A percentile compares a stretch with the other conserved stretches of the same genome.
These are phyloP conservation scores for Lynx canadensis DNA, from an alignment of 2,113 vertebrate species.

Conservation along the genomic window DNA sequence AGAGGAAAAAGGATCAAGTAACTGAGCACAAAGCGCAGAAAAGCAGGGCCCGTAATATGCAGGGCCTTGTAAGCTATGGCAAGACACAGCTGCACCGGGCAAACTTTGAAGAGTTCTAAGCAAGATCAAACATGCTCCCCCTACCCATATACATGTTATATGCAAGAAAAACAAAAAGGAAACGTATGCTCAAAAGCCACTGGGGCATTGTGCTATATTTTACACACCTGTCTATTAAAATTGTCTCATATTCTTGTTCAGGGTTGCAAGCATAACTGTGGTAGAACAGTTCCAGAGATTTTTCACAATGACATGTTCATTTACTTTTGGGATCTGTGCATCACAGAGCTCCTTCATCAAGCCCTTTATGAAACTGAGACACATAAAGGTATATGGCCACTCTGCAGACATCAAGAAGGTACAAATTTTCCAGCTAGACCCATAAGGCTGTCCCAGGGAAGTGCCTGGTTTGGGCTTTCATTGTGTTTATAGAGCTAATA, in stretches of 20 bases:
- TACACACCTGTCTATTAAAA: background rate
- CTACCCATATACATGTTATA: background rate
- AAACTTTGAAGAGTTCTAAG: background rate
- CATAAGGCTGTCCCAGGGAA: background rate
- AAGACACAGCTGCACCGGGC: background rate
- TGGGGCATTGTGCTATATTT: background rate
- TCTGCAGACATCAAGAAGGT: background rate
- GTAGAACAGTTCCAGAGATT: background rate
- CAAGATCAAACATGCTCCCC: background rate
- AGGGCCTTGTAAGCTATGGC: background rate
- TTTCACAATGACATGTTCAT: background rate
- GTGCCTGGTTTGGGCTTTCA: background rate
- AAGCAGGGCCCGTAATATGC: background rate
- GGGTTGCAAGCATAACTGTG: background rate
- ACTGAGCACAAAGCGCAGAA: background rate
- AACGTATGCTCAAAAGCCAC: background rate
- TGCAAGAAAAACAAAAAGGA: background rate
- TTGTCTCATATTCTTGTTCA: background rate
- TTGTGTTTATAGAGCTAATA: background rate
- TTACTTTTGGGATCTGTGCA: slow-evolving; percentile 35
- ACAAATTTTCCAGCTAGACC: background rate
- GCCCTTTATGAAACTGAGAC: background rate
- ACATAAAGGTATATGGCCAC: background rate
- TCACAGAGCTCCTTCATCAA: background rate
- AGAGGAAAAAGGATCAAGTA: background rate